These are phyloP conservation scores for Schizotus pectinicornis DNA, from an alignment of 2,888 invertebrate genomes.

Conservation along the genomic window DNA sequence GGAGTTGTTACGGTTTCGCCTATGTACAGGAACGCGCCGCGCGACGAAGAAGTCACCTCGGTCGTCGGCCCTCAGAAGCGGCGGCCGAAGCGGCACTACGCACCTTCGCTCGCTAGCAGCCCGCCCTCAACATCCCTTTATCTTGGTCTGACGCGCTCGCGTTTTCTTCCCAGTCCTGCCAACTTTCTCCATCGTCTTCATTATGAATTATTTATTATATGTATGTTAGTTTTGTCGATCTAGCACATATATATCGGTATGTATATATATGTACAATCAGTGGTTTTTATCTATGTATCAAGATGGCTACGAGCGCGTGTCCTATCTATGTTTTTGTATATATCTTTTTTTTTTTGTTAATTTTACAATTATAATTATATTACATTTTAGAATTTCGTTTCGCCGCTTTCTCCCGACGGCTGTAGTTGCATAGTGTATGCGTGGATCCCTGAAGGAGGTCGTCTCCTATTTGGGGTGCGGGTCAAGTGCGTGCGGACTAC, in stretches of 20 bases:
- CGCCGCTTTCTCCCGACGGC: constrained; percentile 45
- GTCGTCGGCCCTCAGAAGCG: constrained; percentile 6
- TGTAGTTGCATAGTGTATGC: constrained; percentile 35
- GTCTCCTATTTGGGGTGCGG: constrained; percentile 32
- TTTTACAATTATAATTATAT: constrained; percentile 53
- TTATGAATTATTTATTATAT: constrained; percentile 12
- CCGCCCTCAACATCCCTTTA: background rate
- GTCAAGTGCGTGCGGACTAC: constrained; percentile 50
- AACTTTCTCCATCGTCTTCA: background rate
- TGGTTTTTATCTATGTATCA: constrained; percentile 43
- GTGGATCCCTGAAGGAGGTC: constrained; percentile 49
- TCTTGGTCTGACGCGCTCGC: constrained; percentile 39
- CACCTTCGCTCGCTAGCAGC: constrained; percentile 12
- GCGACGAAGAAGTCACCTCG: constrained; percentile 15
- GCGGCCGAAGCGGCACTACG: constrained; percentile 7
- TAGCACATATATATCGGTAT: constrained; percentile 6
- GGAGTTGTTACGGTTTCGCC: constrained; percentile 38
- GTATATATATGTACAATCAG: constrained; percentile 52
- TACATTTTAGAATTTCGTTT: constrained; percentile 61
- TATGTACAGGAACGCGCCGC: constrained; percentile 47
- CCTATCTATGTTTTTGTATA: constrained; percentile 47
- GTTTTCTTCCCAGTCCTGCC: constrained; percentile 27
- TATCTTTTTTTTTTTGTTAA: constrained; percentile 46
- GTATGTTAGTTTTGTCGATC: background rate
- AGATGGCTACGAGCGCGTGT: constrained; percentile 56